Conservation (phyloP, 1,140 invertebrate species). For the Calephelis nemesis region DNA sequence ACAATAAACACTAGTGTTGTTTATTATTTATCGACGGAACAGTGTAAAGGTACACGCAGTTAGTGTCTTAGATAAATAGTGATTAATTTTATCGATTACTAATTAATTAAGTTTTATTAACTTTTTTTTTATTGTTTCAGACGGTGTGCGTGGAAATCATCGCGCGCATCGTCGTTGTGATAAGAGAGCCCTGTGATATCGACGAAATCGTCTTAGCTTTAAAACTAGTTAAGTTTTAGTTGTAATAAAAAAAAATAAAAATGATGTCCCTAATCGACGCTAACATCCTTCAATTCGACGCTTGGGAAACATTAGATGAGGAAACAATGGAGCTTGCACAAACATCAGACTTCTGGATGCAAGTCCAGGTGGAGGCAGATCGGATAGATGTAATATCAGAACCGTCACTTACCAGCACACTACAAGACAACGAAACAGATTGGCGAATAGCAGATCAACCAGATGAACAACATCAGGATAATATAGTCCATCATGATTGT, state of each 20-base stretch:
- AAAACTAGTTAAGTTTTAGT: constrained; percentile 73
- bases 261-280: constrained; percentile 64
- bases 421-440: constrained; percentile 55
- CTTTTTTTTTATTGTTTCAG: constrained; percentile 67
- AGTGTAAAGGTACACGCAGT: constrained; percentile 1
- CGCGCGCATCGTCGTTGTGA: constrained; percentile 76
- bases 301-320: constrained; percentile 63
- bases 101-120: constrained; percentile 27
- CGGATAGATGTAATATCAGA: constrained; percentile 55
- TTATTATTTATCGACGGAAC: background rate
- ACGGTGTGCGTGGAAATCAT: constrained; percentile 72
- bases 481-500: constrained; percentile 74
- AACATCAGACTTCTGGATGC: constrained; percentile 67
- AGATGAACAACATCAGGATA: constrained; percentile 60
- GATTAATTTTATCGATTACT: constrained; percentile 25
- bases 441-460: constrained; percentile 58
- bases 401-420: constrained; percentile 43
- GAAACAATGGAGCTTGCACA: constrained; percentile 59
- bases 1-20: background rate
- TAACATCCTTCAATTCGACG: constrained; percentile 56
- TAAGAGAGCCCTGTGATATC: constrained; percentile 77
- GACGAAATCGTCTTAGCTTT: constrained; percentile 77
- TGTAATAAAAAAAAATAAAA: constrained; percentile 42
- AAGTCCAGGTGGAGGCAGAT: constrained; percentile 63
- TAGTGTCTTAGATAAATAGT: background rate